Conservation (phyloP, 2,888 invertebrate genomes). For the Microchrysa polita region DNA sequence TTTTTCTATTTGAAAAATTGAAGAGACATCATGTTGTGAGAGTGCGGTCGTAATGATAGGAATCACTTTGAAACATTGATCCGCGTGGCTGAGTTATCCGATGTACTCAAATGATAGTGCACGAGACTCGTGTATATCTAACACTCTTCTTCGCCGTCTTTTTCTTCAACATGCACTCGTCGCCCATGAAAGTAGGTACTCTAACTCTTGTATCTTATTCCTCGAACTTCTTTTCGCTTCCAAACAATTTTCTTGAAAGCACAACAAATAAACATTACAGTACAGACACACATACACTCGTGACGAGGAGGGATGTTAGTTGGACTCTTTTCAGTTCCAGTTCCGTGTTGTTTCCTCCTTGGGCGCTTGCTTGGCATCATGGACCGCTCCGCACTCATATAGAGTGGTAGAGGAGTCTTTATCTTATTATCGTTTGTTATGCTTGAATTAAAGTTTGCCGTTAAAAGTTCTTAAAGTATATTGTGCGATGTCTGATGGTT, state of each 20-base stretch:
- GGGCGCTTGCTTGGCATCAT: no score
- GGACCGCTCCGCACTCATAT: no score
- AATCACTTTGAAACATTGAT: constrained; percentile 17
- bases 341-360: constrained; percentile 8
- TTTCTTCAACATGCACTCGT: no score
- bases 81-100: neutral
- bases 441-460: constrained; percentile 20
- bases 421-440: constrained; percentile 22
- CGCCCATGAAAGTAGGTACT: no score
- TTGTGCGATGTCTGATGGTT: neutral
- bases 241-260: neutral
- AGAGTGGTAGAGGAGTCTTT: no score
- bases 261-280: neutral
- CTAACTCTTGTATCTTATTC: no score
- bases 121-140: constrained; percentile 4
- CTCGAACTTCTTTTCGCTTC: no score
- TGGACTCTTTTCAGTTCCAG: neutral
- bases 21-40: constrained; percentile 26
- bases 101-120: constrained; percentile 23
- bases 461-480: constrained; percentile 14
- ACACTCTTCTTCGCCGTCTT: constrained; percentile 23
- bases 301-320: no score
- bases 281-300: neutral
- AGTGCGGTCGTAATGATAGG: constrained; percentile 4
- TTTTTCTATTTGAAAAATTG: constrained; percentile 5